Evolutionary conservation across 2,113 vertebrate species (phyloP).

Genomic region (Muscicapa adusta): DNA sequence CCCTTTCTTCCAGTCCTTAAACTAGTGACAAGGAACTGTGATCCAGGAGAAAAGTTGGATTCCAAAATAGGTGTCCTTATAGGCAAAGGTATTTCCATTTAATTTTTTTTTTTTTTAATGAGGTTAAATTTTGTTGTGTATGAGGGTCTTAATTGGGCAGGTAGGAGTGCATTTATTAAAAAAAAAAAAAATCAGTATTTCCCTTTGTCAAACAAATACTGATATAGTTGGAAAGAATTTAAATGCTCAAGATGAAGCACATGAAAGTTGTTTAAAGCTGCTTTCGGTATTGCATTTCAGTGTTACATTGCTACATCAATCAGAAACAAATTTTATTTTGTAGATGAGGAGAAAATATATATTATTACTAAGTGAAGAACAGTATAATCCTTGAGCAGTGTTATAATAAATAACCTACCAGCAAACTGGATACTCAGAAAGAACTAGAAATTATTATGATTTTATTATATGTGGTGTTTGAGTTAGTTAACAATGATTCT

Average conservation of each 20-base stretch:
- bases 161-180: not conserved
- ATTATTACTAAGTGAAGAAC: not conserved
- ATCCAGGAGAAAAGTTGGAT: conserved; percentile 91
- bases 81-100: conserved; percentile 85
- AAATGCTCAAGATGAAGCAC: not conserved
- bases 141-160: not conserved
- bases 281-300: not conserved
- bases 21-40: conserved; percentile 89
- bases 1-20: conserved; percentile 95
- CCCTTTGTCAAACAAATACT: not conserved
- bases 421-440: not conserved
- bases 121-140: not conserved
- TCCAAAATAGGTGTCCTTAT: conserved; percentile 97
- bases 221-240: not conserved
- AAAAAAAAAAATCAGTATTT: not conserved
- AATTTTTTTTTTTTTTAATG: conserved; percentile 27
- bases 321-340: not conserved
- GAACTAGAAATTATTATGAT: not conserved
- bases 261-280: not conserved
- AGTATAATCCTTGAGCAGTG: not conserved
- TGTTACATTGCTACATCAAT: not conserved
- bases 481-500: not conserved
- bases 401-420: not conserved
- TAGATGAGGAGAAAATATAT: not conserved
- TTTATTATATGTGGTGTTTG: not conserved